Evolutionary conservation across 2,888 invertebrate species (phyloP).

Genomic region (Tridacna gigas): DNA sequence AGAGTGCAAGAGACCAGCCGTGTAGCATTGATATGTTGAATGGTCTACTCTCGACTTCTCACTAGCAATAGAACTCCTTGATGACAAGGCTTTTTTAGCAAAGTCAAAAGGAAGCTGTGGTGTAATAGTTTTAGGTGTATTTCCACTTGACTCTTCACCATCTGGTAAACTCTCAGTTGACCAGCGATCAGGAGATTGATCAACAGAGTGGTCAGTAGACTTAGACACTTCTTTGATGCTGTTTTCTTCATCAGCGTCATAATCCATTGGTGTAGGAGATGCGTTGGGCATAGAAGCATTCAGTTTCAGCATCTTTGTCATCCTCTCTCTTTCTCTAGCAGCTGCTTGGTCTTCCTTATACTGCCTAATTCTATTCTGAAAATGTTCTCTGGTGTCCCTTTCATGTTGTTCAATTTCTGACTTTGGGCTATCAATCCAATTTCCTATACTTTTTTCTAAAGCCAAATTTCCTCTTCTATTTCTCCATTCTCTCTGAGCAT

Average conservation of each 20-base stretch:
- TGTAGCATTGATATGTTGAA: constrained; percentile 82
- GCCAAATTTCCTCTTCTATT: constrained; percentile 52
- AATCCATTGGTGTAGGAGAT: constrained; percentile 64
- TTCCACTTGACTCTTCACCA: constrained; percentile 38
- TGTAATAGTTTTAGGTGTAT: constrained; percentile 13
- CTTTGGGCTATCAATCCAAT: constrained; percentile 46
- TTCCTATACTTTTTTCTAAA: constrained; percentile 57
- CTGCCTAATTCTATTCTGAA: constrained; percentile 43
- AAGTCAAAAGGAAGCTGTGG: constrained; percentile 32
- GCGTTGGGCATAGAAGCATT: constrained; percentile 67
- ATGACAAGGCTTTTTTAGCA: constrained; percentile 50
- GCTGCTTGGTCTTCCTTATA: constrained; percentile 52
- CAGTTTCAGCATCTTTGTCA: constrained; percentile 58
- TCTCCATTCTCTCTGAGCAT: constrained; percentile 48
- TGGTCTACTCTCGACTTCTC: constrained; percentile 80
- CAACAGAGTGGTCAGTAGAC: constrained; percentile 33
- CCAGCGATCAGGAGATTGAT: constrained; percentile 43
- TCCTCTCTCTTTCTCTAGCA: constrained; percentile 54
- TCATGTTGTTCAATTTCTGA: constrained; percentile 12
- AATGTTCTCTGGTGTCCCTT: constrained; percentile 28
- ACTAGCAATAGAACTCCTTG: constrained; percentile 75
- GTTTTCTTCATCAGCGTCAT: constrained; percentile 64
- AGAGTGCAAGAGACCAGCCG: constrained; percentile 87
- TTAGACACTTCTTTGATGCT: constrained; percentile 41
- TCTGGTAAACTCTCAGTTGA: constrained; percentile 25